A percentile compares a stretch with the other conserved stretches of the same genome.
Evolutionary conservation across 2,888 invertebrate genomes (phyloP).

Genomic region (Subacronicta megacephala): DNA sequence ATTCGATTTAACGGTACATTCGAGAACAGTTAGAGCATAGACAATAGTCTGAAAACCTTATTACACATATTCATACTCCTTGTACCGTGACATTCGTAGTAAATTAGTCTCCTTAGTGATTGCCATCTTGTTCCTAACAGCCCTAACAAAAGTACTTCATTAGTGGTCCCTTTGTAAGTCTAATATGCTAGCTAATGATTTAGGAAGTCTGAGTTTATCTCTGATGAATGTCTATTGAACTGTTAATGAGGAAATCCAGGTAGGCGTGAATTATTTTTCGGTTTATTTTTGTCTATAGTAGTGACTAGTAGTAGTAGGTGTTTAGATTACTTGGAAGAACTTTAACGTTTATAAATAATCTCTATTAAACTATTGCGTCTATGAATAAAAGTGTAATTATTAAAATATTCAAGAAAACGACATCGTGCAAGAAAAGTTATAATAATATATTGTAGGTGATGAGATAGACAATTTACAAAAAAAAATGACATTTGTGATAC

Average conservation of each 20-base stretch:
- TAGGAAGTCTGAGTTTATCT: not conserved
- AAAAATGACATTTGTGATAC: too few species aligned
- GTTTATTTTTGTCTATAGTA: too few species aligned
- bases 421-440: too few species aligned
- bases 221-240: slow-evolving; percentile 13
- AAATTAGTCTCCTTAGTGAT: slow-evolving; percentile 27
- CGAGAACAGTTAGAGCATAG: slow-evolving; percentile 11
- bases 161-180: slow-evolving; percentile 20
- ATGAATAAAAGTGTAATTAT: too few species aligned
- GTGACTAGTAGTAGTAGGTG: too few species aligned
- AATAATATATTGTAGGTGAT: too few species aligned
- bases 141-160: slow-evolving; percentile 11
- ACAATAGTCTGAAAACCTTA: slow-evolving; percentile 30
- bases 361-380: too few species aligned
- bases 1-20: slow-evolving; percentile 7
- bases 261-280: too few species aligned
- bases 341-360: too few species aligned
- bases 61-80: slow-evolving; percentile 20
- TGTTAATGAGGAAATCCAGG: slow-evolving; percentile 4
- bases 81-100: slow-evolving; percentile 27
- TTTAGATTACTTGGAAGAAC: too few species aligned
- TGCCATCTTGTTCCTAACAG: slow-evolving; percentile 6
- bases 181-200: slow-evolving; percentile 1
- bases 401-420: too few species aligned
- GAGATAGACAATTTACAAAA: too few species aligned